Base-by-base conservation (phyloP, 2,888 invertebrate species). In the Mythimna pallens region DNA sequence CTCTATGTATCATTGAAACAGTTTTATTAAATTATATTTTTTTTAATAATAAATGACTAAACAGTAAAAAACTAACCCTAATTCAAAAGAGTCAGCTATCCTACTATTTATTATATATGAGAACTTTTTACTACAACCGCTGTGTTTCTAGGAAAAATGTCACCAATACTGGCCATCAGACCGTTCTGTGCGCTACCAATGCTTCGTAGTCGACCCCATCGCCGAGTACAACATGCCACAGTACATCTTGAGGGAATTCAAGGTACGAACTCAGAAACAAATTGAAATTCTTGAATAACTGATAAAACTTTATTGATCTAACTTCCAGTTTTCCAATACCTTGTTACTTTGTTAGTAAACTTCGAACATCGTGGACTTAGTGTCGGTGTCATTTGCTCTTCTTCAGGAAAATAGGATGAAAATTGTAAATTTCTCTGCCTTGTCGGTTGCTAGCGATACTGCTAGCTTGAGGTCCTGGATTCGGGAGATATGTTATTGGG, bases 201-300 rank as follows among this genome's bases (percentile, higher is more conserved):
- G 99, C 94, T 99, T 99, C 94, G 99, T 99, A 62, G 99, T 99
- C 34, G 99, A 99, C 94, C 99, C 99, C 17, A 99, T 99, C 89
- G 99, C 99, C 9, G 99, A 99, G 94, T 99, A 99, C 95, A 99
- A 99, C 94, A 99, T 99, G 99, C 99, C 99, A 47, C 99, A 99
- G 94, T 99, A 99, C 94, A 99, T 99, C 91, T 97, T 99, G 90
- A 97, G 99, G 88, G 99, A 99, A 96, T 99, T 99, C 96, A 99
- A 99, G 97, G 97, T 97, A 88, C 75, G 80, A 81, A 36, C 36
- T 66, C 17, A 59, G 68, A 78, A 75, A 54, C 80, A 70, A 78
- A 65, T 66, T 82, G 69, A 79, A 73, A 79, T 76, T 70, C 76
- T 78, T 76, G 65, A 67, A 69, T 80, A 81, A 74, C 73, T 71